Evolutionary conservation across 2,888 invertebrate genomes (phyloP).

Genomic region (Epistrophella euchroma): DNA sequence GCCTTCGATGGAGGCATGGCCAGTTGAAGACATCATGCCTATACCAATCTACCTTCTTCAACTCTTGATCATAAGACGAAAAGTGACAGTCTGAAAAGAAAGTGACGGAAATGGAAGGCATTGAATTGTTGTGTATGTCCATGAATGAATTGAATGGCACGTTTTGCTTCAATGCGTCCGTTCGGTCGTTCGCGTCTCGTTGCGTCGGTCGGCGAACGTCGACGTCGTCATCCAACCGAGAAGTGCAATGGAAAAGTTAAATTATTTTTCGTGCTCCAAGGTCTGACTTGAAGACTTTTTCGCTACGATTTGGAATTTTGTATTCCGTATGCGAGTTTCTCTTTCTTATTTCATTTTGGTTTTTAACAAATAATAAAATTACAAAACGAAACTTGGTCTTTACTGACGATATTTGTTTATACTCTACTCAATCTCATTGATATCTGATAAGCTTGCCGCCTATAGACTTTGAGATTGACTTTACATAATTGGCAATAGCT

Average conservation of each 20-base stretch:
- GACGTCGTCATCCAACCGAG: conserved; percentile 1
- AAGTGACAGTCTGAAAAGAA: conserved; percentile 71
- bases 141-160: conserved; percentile 62
- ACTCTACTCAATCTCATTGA: background rate
- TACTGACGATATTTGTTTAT: background rate
- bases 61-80: conserved; percentile 35
- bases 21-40: background rate
- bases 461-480: background rate
- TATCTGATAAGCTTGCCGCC: conserved; percentile 22
- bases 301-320: conserved; percentile 19
- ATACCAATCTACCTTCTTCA: background rate
- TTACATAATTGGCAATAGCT: conserved; percentile 12
- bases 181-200: background rate
- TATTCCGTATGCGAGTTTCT: conserved; percentile 53
- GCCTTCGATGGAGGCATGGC: conserved; percentile 1
- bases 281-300: conserved; percentile 27
- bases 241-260: conserved; percentile 38
- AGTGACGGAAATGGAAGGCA: conserved; percentile 72
- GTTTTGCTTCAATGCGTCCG: conserved; percentile 51
- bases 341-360: conserved; percentile 31
- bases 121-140: conserved; percentile 30
- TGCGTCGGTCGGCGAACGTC: background rate
- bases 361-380: conserved; percentile 30
- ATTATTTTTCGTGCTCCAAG: conserved; percentile 19
- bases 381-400: conserved; percentile 18